Evolutionary conservation across 2,888 invertebrate genomes (phyloP).

Genomic region (Diarsia rubi): DNA sequence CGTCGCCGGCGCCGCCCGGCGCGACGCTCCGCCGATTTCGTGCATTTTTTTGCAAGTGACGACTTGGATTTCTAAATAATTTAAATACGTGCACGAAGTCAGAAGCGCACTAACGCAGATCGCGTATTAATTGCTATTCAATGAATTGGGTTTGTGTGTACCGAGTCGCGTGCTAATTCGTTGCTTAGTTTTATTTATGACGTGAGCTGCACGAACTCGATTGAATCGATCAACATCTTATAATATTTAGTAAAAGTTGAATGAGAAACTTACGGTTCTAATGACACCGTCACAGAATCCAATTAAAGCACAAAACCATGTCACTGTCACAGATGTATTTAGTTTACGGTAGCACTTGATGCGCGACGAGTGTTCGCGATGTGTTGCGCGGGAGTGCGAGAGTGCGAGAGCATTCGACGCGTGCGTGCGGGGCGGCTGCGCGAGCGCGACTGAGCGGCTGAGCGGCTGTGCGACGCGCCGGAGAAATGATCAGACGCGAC

Average conservation of each 20-base stretch:
- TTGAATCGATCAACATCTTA: constrained; percentile 58
- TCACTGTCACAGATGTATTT: constrained; percentile 87
- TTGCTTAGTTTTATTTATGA: constrained; percentile 66
- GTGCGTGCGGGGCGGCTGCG: constrained; percentile 71
- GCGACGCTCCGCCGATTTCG: constrained; percentile 87
- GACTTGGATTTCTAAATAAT: constrained; percentile 90
- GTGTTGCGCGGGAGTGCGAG: constrained; percentile 63
- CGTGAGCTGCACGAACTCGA: constrained; percentile 63
- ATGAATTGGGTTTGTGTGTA: constrained; percentile 83
- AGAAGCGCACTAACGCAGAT: constrained; percentile 77
- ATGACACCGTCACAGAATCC: constrained; percentile 85
- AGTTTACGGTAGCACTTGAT: constrained; percentile 74
- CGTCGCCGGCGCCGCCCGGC: constrained; percentile 72
- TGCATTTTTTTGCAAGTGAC: constrained; percentile 89
- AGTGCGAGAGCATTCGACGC: constrained; percentile 47
- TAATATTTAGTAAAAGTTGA: constrained; percentile 62
- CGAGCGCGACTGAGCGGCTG: constrained; percentile 64
- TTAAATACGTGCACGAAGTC: constrained; percentile 88
- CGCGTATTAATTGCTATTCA: constrained; percentile 81
- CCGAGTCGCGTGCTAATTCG: constrained; percentile 75
- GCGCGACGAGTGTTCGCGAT: constrained; percentile 73
- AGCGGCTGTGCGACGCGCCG: constrained; percentile 63
- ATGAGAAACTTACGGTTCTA: constrained; percentile 82
- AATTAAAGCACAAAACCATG: constrained; percentile 88
- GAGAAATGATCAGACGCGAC: constrained; percentile 76